Evolutionary conservation across 2,888 invertebrate genomes (phyloP).

Genomic region (Nomada ferruginata): DNA sequence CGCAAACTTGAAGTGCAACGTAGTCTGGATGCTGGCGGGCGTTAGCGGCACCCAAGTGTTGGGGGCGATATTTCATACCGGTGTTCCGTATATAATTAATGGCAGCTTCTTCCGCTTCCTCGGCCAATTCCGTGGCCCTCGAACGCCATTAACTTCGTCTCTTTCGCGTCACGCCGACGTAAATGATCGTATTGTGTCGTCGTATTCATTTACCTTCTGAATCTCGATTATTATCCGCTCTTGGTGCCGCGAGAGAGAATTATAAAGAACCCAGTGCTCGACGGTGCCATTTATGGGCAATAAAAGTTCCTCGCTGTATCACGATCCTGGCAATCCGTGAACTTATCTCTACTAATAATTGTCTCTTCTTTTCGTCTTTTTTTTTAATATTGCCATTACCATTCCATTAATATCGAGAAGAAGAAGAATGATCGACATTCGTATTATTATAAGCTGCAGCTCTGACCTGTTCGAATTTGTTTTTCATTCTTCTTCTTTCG

Average conservation of each 20-base stretch:
- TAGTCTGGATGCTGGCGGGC: background rate
- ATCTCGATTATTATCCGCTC: constrained; percentile 34
- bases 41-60: constrained; percentile 17
- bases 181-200: constrained; percentile 41
- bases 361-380: background rate
- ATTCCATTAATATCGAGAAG: too few species aligned
- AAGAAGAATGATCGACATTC: background rate
- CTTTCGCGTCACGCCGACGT: constrained; percentile 24
- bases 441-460: background rate
- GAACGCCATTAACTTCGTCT: constrained; percentile 43
- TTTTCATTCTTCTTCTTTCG: too few species aligned
- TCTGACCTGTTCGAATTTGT: too few species aligned
- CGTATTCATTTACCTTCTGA: constrained; percentile 30
- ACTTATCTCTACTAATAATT: constrained; percentile 19
- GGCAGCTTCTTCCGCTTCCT: constrained; percentile 52
- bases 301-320: constrained; percentile 16
- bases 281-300: constrained; percentile 23
- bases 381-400: background rate
- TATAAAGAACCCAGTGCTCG: constrained; percentile 9
- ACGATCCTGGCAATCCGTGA: constrained; percentile 2
- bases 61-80: constrained; percentile 51
- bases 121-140: constrained; percentile 52
- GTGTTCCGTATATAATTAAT: constrained; percentile 60
- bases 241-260: background rate
- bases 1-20: constrained; percentile 18